Percentiles rank a stretch among this genome's conserved stretches.
These are phyloP conservation scores for Chrysochloris asiatica DNA, from an alignment of 2,113 vertebrate species.

Conservation along the genomic window DNA sequence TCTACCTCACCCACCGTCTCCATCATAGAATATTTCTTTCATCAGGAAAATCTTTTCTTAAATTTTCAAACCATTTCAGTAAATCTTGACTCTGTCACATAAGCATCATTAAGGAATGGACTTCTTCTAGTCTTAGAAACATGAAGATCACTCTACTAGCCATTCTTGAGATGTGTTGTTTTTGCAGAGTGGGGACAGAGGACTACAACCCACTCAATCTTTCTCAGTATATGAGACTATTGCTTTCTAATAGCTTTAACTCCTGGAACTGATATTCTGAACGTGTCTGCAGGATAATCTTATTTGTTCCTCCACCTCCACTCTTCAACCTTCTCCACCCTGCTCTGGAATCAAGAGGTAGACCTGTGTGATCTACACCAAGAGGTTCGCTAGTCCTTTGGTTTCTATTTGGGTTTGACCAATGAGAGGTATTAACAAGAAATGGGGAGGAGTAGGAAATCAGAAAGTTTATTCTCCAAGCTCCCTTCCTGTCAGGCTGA, in stretches of 20 bases:
- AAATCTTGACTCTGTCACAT: not conserved
- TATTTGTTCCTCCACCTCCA: too few species aligned
- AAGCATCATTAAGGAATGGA: not conserved
- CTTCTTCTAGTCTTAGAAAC: not conserved
- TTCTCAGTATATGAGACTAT: too few species aligned
- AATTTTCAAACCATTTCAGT: too few species aligned
- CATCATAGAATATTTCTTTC: too few species aligned
- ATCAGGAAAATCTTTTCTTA: too few species aligned
- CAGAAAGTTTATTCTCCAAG: not conserved
- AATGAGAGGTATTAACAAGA: not conserved
- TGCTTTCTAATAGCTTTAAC: too few species aligned
- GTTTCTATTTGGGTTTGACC: constrained; percentile 2
- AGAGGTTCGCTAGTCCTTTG: not conserved
- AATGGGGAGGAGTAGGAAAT: not conserved
- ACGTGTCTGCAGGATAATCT: too few species aligned
- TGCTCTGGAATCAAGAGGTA: not conserved
- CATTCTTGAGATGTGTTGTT: too few species aligned
- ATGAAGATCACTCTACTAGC: not conserved
- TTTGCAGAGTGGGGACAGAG: too few species aligned
- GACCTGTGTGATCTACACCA: not conserved
- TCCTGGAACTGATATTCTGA: too few species aligned
- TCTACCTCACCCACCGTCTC: too few species aligned
- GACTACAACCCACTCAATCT: too few species aligned
- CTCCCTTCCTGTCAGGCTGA: not conserved
- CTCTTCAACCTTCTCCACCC: not conserved